Evolutionary conservation across 92 coral and sea anemone species (phyloP).

Genomic region (Phenganax subtilis): DNA sequence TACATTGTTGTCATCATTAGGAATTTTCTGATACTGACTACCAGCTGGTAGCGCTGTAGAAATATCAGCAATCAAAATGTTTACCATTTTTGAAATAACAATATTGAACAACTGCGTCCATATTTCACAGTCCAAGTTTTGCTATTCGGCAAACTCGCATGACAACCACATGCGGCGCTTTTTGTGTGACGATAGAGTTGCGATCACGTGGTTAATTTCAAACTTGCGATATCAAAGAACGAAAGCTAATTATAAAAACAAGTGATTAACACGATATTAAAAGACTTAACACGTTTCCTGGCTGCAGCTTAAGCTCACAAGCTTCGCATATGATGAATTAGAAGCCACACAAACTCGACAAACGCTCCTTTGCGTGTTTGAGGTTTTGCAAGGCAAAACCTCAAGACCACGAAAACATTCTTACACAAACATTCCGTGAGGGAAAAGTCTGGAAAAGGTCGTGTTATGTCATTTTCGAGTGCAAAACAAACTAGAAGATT

Average conservation of each 20-base stretch:
- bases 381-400: background rate
- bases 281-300: constrained; percentile 5
- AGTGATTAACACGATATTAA: constrained; percentile 27
- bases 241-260: constrained; percentile 14
- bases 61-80: too few species aligned
- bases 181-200: background rate
- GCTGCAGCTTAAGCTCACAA: background rate
- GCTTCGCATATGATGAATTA: background rate
- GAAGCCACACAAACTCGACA: background rate
- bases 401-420: background rate
- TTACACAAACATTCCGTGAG: background rate
- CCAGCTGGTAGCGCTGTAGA: too few species aligned
- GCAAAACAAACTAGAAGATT: constrained; percentile 1
- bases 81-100: too few species aligned
- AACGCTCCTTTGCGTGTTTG: background rate
- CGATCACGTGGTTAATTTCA: background rate
- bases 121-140: too few species aligned
- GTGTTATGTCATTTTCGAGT: background rate
- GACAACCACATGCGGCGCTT: too few species aligned
- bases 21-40: too few species aligned
- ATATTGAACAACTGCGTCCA: too few species aligned
- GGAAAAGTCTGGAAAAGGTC: constrained; percentile 14
- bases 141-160: too few species aligned
- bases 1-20: too few species aligned
- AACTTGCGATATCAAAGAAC: background rate